Conservation (phyloP, 2,797 vertebrate species). For the Pseudocheirus occidentalis region DNA sequence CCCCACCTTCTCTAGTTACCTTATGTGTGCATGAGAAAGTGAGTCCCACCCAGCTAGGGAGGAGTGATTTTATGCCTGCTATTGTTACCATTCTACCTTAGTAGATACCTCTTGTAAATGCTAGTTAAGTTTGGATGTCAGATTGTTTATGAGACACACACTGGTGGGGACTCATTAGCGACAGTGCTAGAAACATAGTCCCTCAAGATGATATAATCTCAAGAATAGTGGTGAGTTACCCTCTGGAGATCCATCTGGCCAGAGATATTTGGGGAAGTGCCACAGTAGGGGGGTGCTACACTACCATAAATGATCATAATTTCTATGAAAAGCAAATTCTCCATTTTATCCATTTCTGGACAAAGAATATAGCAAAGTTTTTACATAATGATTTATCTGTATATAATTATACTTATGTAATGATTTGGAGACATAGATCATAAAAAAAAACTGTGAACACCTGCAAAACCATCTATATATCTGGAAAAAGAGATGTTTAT, state of each 20-base stretch:
- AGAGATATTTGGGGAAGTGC: not conserved
- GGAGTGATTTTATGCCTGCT: not conserved
- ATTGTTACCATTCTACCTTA: not conserved
- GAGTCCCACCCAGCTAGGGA: not conserved
- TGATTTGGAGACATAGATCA: not conserved
- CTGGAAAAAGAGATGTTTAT: not conserved
- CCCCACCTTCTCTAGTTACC: not conserved
- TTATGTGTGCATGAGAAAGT: not conserved
- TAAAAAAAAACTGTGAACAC: not conserved
- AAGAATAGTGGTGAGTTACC: not conserved
- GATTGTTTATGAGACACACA: not conserved
- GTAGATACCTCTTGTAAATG: not conserved
- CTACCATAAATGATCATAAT: not conserved
- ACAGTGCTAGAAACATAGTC: not conserved
- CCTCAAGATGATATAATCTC: not conserved
- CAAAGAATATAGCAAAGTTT: not conserved
- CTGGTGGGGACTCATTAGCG: not conserved
- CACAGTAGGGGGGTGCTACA: not conserved
- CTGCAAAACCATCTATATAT: not conserved
- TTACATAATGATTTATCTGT: not conserved
- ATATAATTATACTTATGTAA: not conserved
- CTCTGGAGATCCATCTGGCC: not conserved
- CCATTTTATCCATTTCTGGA: not conserved
- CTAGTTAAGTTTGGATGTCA: not conserved
- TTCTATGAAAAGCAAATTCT: not conserved